These are phyloP conservation scores for Lamellibrachia satsuma DNA, from an alignment of 2,888 invertebrate species.

Conservation along the genomic window DNA sequence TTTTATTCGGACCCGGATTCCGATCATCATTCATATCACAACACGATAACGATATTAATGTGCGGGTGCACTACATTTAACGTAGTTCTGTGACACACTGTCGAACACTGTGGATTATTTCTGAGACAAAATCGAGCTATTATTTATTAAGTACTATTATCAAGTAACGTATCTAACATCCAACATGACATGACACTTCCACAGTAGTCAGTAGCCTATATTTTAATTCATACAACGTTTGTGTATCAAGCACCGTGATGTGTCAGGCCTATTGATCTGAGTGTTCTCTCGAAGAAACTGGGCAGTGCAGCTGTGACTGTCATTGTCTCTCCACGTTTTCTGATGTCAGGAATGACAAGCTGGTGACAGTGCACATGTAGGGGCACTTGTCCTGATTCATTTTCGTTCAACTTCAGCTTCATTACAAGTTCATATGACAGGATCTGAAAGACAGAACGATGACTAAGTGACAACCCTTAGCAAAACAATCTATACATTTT, in stretches of 20 bases:
- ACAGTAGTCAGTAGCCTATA: not conserved
- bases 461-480: not conserved
- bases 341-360: not conserved
- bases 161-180: too few relatives aligned
- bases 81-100: too few relatives aligned
- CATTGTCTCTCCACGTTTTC: not conserved
- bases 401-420: not conserved
- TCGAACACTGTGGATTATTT: too few relatives aligned
- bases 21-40: too few relatives aligned
- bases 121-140: too few relatives aligned
- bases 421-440: not conserved
- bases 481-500: too few relatives aligned
- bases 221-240: not conserved
- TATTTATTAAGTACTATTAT: too few relatives aligned
- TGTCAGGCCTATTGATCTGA: not conserved
- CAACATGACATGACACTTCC: not conserved
- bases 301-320: constrained; percentile 20
- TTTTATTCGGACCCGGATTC: too few relatives aligned
- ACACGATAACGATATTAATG: too few relatives aligned
- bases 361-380: constrained; percentile 13
- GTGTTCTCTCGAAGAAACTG: constrained; percentile 7
- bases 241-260: not conserved
- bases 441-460: not conserved
- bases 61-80: too few relatives aligned
- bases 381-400: not conserved